These are phyloP conservation scores for Synergus gifuensis DNA, from an alignment of 2,888 invertebrate species.

Conservation along the genomic window DNA sequence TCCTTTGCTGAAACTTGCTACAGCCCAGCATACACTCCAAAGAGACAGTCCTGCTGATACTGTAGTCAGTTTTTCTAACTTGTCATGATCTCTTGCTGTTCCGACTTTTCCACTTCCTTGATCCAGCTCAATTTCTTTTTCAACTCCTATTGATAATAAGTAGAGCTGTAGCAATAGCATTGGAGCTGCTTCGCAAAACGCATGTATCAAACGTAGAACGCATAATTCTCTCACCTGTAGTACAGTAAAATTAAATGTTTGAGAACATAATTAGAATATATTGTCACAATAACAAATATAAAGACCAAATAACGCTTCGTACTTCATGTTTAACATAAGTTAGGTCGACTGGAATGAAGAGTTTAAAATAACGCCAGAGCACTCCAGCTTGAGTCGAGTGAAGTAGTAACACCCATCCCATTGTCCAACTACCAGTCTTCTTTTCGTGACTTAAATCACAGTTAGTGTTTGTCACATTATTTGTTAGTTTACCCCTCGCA, in stretches of 20 bases:
- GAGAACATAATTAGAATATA: slow-evolving; percentile 34
- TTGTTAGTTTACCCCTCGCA: slow-evolving; percentile 71
- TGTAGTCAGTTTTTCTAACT: slow-evolving; percentile 87
- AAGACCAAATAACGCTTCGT: slow-evolving; percentile 40
- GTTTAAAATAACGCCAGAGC: slow-evolving; percentile 89
- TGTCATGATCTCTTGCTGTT: slow-evolving; percentile 69
- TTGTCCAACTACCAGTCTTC: slow-evolving; percentile 68
- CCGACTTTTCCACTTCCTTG: slow-evolving; percentile 57
- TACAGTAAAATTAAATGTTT: slow-evolving; percentile 6
- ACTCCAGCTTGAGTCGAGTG: slow-evolving; percentile 86
- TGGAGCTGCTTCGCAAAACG: slow-evolving; percentile 93
- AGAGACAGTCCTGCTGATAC: slow-evolving; percentile 90
- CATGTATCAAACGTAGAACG: slow-evolving; percentile 90
- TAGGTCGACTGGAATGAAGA: slow-evolving; percentile 91
- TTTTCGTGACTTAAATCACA: slow-evolving; percentile 62
- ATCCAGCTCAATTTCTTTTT: slow-evolving; percentile 55
- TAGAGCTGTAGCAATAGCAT: slow-evolving; percentile 91
- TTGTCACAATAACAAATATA: not conserved
- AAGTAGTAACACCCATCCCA: slow-evolving; percentile 80
- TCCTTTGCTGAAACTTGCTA: slow-evolving; percentile 94
- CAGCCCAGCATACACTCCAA: slow-evolving; percentile 93
- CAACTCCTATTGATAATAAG: slow-evolving; percentile 80
- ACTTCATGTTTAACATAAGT: slow-evolving; percentile 91
- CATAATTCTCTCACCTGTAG: slow-evolving; percentile 81
- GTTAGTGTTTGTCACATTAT: slow-evolving; percentile 54